These are phyloP conservation scores for Phalera bucephala DNA, from an alignment of 2,888 invertebrate genomes.

Conservation along the genomic window DNA sequence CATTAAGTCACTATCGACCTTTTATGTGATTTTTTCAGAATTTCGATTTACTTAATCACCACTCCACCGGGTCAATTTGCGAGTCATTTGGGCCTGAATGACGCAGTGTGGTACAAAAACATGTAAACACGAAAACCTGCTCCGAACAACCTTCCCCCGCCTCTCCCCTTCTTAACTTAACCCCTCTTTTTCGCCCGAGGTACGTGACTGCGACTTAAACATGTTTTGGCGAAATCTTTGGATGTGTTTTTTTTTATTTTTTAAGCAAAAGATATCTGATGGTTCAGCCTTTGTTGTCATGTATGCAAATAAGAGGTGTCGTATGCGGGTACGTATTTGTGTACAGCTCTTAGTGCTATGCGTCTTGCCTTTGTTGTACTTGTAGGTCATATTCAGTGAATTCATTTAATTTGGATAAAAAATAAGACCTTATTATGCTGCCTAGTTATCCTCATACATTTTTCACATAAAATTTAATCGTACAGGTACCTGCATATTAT, in stretches of 20 bases:
- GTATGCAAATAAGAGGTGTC: slow-evolving; percentile 29
- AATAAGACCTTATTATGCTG: too few species aligned
- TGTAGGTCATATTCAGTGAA: neutral
- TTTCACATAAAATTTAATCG: too few species aligned
- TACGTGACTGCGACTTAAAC: slow-evolving; percentile 47
- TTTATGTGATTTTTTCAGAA: too few species aligned
- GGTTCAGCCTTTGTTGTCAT: slow-evolving; percentile 29
- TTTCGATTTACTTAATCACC: too few species aligned
- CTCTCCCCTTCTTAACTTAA: neutral
- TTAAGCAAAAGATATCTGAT: slow-evolving; percentile 32
- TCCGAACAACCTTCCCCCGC: neutral
- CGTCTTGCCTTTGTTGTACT: neutral
- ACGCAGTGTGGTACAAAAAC: slow-evolving; percentile 19
- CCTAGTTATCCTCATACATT: too few species aligned
- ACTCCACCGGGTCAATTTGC: too few species aligned
- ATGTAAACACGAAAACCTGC: slow-evolving; percentile 5
- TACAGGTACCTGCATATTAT: too few species aligned
- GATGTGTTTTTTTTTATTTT: slow-evolving; percentile 23
- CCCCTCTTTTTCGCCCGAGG: neutral
- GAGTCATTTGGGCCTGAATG: slow-evolving; percentile 24
- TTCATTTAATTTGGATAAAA: neutral
- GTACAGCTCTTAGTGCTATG: neutral
- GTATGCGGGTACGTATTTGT: slow-evolving; percentile 4
- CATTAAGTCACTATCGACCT: too few species aligned
- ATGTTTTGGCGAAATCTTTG: slow-evolving; percentile 33